Base-by-base conservation (phyloP, 2,113 vertebrate species). In the Theristicus caerulescens region DNA sequence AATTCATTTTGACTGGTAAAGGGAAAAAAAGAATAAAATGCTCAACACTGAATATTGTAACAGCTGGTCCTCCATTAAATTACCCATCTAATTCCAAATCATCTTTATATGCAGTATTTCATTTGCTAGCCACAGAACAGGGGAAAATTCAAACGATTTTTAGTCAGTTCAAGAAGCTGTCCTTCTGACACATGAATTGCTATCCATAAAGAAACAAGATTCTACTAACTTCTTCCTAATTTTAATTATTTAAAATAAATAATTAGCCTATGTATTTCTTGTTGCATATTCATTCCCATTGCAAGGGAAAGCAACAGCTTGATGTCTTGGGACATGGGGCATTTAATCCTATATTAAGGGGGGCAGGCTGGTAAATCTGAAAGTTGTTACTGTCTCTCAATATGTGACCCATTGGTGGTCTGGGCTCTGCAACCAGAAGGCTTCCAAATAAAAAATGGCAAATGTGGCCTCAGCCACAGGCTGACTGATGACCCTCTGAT, bases 81-180 rank as follows among this genome's bases (percentile, higher is more conserved):
- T 90, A 73, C 55, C 29, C 49, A 90, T 22, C 36, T 85, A 80
- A 95, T 47, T 95, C 51, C 49, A 84, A 93, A 80, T 64, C 20
- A 77, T 40, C 73, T 90, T 51, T 64, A 91, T 46, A 59, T 72
- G 70, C 36, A 94, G n/a, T 36, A 80, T 87, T 96, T 93, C 44
- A 90, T 66, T 67, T 94, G 82, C 51, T 91, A 97, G 86, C 65
- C 78, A 95, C 38, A 80, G 86, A 90, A 92, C 8, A 94, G n/a
- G 40, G 66, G 88, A 93, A 96, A 93, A 96, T 65, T 70, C 20
- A 88, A n/a, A 61, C 55, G 8, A 49, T 38, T 96, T 93, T 93
- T 69, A 91, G 54, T 46, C 88, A 87, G 36, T 26, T 91, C 89
- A 47, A 83, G 85, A 94, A 90, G 70, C 59, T 86, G 66, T 85